These are phyloP conservation scores for Thereva nobilitata DNA, from an alignment of 2,888 invertebrate species.

Conservation along the genomic window DNA sequence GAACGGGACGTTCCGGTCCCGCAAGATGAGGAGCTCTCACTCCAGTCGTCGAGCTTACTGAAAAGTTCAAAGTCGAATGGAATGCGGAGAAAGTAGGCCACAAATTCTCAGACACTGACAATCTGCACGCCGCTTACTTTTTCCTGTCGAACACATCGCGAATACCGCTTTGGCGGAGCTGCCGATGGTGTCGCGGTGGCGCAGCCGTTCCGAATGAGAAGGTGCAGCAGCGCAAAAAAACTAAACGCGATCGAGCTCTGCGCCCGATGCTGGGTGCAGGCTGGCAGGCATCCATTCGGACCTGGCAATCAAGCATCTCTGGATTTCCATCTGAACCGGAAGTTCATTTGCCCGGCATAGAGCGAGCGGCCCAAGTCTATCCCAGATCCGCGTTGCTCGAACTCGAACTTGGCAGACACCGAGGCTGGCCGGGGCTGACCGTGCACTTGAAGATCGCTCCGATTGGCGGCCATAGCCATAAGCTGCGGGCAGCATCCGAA, in stretches of 20 bases:
- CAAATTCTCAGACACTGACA: conserved; percentile 50
- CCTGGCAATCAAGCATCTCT: neutral
- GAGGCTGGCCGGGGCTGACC: neutral
- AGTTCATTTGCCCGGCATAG: conserved; percentile 24
- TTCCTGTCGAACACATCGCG: conserved; percentile 43
- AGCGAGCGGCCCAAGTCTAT: neutral
- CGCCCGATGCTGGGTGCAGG: no score
- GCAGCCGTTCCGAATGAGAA: conserved; percentile 31
- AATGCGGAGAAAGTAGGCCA: conserved; percentile 59
- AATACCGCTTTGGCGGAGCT: conserved; percentile 36
- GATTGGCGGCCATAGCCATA: no score
- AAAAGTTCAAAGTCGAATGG: conserved; percentile 48
- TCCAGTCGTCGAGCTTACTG: neutral
- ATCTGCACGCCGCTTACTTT: conserved; percentile 43
- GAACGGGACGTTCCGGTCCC: conserved; percentile 21
- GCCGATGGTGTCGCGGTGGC: neutral
- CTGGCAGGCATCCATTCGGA: no score
- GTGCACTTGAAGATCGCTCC: no score
- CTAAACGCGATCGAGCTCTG: no score
- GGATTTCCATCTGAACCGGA: conserved; percentile 27
- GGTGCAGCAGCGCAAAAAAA: no score
- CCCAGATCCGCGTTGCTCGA: conserved; percentile 13
- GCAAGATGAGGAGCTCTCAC: conserved; percentile 42
- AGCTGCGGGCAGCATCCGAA: no score
- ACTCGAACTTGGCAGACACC: conserved; percentile 26